Evolutionary conservation across 2,113 vertebrate genomes (phyloP).

Genomic region (Gorsachius goisagi): DNA sequence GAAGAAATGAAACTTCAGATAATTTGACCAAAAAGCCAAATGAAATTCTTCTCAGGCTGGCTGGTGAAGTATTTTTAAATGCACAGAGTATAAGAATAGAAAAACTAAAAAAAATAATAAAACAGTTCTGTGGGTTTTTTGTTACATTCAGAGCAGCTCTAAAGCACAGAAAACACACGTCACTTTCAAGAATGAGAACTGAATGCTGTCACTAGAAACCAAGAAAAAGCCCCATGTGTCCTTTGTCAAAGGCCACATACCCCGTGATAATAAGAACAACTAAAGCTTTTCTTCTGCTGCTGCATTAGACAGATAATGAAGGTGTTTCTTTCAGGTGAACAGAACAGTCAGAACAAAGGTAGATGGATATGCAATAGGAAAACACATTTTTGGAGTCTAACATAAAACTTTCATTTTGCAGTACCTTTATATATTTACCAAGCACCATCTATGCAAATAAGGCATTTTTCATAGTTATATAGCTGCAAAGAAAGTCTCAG

Average conservation of each 20-base stretch:
- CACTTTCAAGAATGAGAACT: neutral
- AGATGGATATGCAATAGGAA: neutral
- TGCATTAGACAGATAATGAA: neutral
- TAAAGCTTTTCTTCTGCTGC: neutral
- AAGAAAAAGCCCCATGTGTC: neutral
- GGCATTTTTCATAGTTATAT: neutral
- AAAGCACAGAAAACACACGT: neutral
- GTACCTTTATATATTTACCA: neutral
- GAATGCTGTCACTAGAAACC: neutral
- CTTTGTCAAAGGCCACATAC: neutral
- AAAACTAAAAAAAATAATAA: neutral
- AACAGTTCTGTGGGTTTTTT: neutral
- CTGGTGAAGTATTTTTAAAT: neutral
- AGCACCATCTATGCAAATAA: neutral
- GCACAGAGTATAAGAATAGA: neutral
- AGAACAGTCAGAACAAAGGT: neutral
- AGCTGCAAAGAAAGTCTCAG: neutral
- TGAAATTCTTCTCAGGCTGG: neutral
- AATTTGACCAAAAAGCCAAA: neutral
- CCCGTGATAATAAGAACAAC: neutral
- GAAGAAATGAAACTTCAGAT: neutral
- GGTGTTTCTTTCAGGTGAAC: neutral
- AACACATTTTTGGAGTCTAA: neutral
- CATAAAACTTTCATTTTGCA: neutral
- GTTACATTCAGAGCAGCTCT: neutral